Evolutionary conservation across 1,140 invertebrate genomes (phyloP), one percentile per base, ranked within the genome.

Genomic region (Chironomus tepperi): DNA sequence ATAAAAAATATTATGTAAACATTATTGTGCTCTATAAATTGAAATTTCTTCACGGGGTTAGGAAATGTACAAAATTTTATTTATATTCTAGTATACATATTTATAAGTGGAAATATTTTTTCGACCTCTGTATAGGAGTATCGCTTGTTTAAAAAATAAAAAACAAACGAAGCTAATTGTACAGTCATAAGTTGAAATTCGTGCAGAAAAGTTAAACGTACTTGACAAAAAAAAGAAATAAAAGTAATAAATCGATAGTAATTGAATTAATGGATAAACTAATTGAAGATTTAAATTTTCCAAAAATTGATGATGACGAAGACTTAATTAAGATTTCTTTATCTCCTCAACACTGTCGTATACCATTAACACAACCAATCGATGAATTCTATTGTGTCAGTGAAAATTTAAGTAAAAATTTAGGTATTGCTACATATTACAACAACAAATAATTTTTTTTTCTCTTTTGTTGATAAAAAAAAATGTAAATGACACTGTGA

Each of bases 181-280:
- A 57, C 47, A 57, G 47, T 57, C 47, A n/a, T 57, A 57, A 57
- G 47, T 57, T 57, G 47, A 3, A 8, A 57, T 57, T 57, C 47
- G n/a, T n/a, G 24, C 24, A 34, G 47, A 15, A 12, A 57, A 5
- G 47, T 57, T 57, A 15, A 57, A 57, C 47, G 47, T 57, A 5
- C 12, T 57, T 12, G n/a, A n/a, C 47, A 57, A 3, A 57, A 57
- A 57, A 57, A 57, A 12, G 47, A 47, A 47, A 47, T 47, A 47
- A 15, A n/a, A n/a, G n/a, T n/a, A 47, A 47, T 57, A 57, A 57
- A 57, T 57, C 47, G 12, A 57, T 57, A 57, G 10, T 57, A 57
- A 57, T 57, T 57, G 47, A 70, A 70, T 70, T 19, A 70, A 70
- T 70, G 65, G 65, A 70, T 1, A 70, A 70, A 70, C 19, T 70